Conservation (phyloP, 2,797 vertebrate genomes). For the Myotis pilosus region DNA sequence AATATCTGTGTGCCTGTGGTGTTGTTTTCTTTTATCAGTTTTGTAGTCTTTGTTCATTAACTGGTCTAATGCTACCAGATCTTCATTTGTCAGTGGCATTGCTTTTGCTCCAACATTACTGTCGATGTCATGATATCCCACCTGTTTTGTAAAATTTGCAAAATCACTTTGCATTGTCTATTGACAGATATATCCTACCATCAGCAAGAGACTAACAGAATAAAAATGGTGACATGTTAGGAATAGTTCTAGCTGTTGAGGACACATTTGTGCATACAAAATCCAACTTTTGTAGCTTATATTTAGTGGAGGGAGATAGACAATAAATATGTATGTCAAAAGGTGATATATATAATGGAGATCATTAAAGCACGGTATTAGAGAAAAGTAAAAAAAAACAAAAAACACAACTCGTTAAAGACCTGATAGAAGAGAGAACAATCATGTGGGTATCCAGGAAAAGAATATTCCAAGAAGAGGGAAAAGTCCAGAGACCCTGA, state of each 20-base stretch:
- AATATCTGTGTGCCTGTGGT: not conserved
- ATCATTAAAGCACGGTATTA: not conserved
- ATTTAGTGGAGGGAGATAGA: not conserved
- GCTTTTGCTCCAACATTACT: not conserved
- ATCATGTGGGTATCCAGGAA: not conserved
- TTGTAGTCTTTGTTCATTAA: not conserved
- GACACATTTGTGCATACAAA: not conserved
- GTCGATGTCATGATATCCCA: not conserved
- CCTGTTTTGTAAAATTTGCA: not conserved
- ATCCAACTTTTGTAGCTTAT: not conserved
- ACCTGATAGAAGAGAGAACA: slow-evolving; percentile 3
- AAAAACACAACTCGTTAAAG: not conserved
- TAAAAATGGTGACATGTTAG: not conserved
- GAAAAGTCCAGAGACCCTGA: not conserved
- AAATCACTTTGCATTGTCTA: not conserved
- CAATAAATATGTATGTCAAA: not conserved
- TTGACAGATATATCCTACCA: not conserved
- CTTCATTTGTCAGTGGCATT: not conserved
- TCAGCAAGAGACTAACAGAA: not conserved
- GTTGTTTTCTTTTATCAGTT: not conserved
- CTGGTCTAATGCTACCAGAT: not conserved
- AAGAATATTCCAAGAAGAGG: not conserved
- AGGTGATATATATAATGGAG: not conserved
- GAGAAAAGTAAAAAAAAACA: not conserved
- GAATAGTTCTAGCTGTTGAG: not conserved